Percentiles rank a stretch among this genome's conserved stretches.
These are phyloP conservation scores for Phlogophora meticulosa DNA, from an alignment of 2,888 invertebrate genomes.

Conservation along the genomic window DNA sequence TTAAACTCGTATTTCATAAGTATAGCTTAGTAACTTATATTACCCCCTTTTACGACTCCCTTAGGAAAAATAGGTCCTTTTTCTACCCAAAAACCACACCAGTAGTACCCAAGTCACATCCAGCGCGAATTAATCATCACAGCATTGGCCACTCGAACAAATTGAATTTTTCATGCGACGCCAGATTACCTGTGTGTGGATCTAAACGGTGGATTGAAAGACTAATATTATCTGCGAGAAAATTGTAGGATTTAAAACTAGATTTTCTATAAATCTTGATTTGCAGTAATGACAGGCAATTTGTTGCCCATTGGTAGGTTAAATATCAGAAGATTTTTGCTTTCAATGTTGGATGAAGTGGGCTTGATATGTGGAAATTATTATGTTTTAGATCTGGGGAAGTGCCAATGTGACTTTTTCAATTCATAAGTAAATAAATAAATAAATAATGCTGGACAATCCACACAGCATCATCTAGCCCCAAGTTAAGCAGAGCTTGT, in stretches of 20 bases:
- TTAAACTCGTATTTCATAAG: background rate
- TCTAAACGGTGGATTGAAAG: slow-evolving; percentile 29
- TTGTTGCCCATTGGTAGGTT: background rate
- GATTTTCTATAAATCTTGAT: slow-evolving; percentile 30
- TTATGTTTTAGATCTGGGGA: background rate
- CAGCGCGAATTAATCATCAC: slow-evolving; percentile 26
- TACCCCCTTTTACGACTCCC: slow-evolving; percentile 16
- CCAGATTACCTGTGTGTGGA: slow-evolving; percentile 58
- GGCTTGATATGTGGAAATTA: background rate
- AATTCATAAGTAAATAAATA: too few species aligned
- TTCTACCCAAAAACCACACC: background rate
- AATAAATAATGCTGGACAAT: too few species aligned
- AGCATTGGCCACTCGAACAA: slow-evolving; percentile 55
- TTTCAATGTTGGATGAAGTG: background rate
- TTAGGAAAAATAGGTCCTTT: background rate
- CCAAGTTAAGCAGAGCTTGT: too few species aligned
- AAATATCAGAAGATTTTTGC: too few species aligned
- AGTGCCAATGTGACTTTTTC: too few species aligned
- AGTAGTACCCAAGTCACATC: slow-evolving; percentile 36
- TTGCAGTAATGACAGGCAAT: slow-evolving; percentile 31
- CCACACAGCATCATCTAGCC: too few species aligned
- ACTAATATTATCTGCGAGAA: slow-evolving; percentile 6
- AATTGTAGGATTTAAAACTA: slow-evolving; percentile 10
- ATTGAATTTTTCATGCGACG: slow-evolving; percentile 73
- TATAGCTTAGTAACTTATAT: background rate